Evolutionary conservation across 2,888 invertebrate genomes (phyloP), one percentile per base, ranked within the genome.

Genomic region (Linhomoeus sp.): DNA sequence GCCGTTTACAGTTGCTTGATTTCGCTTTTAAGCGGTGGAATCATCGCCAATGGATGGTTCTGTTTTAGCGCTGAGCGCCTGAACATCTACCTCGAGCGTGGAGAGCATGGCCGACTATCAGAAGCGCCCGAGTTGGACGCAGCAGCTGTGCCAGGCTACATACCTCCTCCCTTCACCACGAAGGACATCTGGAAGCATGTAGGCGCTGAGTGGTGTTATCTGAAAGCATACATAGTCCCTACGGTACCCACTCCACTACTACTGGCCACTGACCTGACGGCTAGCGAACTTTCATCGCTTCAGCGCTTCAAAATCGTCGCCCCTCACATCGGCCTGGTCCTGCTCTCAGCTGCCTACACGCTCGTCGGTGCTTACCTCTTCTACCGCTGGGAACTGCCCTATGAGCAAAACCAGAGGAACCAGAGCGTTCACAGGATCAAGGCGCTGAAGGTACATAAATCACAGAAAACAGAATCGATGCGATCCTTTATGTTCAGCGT

Each of bases 41-140:
- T 12, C 41, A 37, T 37, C 9, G 7, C 19, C n/a, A 37, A 37
- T 17, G 3, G 9, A 7, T 12, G 3, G 3, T 19, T 9, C 23
- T 9, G 3, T 60, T 59, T 43, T 53, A 62, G 62, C 49, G 62
- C 62, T 44, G 62, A 62, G 50, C 58, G 62, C 35, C 56, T 62
- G 45, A 63, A 63, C 50, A 52, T 61, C 50, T 63, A 59, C 51
- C 53, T 60, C 52, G 58, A 41, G 41, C 5, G 38, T 3, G 23
- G 15, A 2, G 43, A n/a, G 3, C 24, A 37, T 3, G 25, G 19
- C 22, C 33, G 20, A 12, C 25, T 3, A 5, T 3, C 35, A 26
- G 20, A 9, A 22, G 39, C 29, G 12, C 7, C 29, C 29, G 29
- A 12, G 7, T 12, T 29, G 12, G 29, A 29, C 5, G 29, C 5